phyloP scores from a whole-genome alignment of 2,113 vertebrate genomes.

The Aspiorhynchus laticeps region DNA sequence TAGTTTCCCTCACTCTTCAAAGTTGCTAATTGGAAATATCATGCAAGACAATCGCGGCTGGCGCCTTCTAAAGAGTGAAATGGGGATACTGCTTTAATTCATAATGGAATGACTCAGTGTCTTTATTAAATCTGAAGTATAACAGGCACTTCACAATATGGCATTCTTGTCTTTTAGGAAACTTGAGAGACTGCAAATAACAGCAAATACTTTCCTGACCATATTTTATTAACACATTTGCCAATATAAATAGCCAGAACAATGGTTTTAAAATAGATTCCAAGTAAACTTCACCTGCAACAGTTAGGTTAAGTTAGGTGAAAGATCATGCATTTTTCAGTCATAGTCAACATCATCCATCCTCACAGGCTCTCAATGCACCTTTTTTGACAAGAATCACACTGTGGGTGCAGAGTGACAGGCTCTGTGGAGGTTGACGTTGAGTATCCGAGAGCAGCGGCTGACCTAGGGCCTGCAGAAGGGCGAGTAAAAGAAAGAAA shows the following conservation, averaged over 20 bases:
- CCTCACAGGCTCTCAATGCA: slow-evolving; percentile 36
- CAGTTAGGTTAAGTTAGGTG: background rate
- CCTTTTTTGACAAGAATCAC: slow-evolving; percentile 65
- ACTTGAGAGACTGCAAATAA: background rate
- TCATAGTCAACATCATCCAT: background rate
- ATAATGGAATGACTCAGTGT: background rate
- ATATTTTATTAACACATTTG: background rate
- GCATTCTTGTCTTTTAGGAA: background rate
- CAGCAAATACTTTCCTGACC: too few relatives aligned
- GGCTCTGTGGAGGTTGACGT: slow-evolving; percentile 76
- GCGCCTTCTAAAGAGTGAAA: background rate
- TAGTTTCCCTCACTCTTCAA: slow-evolving; percentile 62
- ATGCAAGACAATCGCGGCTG: slow-evolving; percentile 54
- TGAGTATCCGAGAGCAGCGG: slow-evolving; percentile 71
- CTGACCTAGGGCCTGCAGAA: slow-evolving; percentile 70
- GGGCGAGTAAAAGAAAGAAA: slow-evolving; percentile 65
- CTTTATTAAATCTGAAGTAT: background rate
- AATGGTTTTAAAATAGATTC: background rate
- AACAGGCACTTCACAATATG: background rate
- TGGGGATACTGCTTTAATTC: background rate
- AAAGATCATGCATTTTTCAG: background rate
- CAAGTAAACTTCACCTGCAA: background rate
- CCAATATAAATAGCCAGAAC: background rate
- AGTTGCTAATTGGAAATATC: slow-evolving; percentile 63
- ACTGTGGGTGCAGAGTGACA: slow-evolving; percentile 63